Conservation (phyloP, 2,113 vertebrate species). For the Tetraodon nigroviridis region DNA sequence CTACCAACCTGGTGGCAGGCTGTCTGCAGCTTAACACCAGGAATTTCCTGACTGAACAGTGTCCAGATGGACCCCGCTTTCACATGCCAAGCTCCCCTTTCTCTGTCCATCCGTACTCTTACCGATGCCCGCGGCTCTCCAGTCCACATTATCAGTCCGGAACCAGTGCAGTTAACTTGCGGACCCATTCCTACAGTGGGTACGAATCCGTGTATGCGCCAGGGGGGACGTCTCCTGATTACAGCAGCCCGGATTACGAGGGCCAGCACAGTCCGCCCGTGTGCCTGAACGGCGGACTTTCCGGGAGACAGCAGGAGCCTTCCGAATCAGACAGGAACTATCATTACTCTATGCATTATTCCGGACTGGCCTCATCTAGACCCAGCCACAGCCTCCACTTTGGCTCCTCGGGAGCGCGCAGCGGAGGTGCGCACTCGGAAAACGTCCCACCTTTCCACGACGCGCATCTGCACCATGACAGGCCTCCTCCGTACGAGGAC, state of each 20-base stretch:
- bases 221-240: constrained; percentile 88
- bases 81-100: constrained; percentile 87
- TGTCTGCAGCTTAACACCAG: constrained; percentile 95
- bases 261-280: constrained; percentile 88
- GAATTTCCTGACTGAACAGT: constrained; percentile 94
- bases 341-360: constrained; percentile 98
- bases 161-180: constrained; percentile 76
- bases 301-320: constrained; percentile 84
- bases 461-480: constrained; percentile 88
- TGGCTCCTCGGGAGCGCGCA: constrained; percentile 84
- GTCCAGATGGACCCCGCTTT: constrained; percentile 84
- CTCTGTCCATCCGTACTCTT: constrained; percentile 88
- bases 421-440: constrained; percentile 84
- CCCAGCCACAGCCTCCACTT: constrained; percentile 82
- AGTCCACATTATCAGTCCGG: constrained; percentile 87
- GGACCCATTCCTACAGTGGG: constrained; percentile 84
- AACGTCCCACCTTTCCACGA: constrained; percentile 93
- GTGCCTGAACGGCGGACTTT: constrained; percentile 88
- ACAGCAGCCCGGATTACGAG: constrained; percentile 94
- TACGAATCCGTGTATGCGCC: constrained; percentile 83
- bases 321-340: constrained; percentile 92
- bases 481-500: constrained; percentile 91
- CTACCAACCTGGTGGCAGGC: constrained; percentile 91
- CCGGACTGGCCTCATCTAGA: constrained; percentile 82
- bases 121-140: constrained; percentile 87